These are phyloP conservation scores for Argyresthia goedartella DNA, from an alignment of 2,888 invertebrate species.

Conservation along the genomic window DNA sequence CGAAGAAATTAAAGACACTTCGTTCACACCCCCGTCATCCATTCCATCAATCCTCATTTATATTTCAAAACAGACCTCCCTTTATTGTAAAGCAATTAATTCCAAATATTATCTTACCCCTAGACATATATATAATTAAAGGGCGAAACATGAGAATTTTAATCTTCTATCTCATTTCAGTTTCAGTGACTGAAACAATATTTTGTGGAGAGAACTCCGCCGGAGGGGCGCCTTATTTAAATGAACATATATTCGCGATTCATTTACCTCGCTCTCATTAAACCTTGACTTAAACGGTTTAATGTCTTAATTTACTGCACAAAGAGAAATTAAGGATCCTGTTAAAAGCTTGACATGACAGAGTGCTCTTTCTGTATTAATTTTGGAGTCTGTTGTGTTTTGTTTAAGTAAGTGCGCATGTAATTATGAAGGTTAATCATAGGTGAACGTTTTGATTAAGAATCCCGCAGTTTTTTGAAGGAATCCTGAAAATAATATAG, in stretches of 20 bases:
- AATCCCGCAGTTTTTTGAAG: neutral
- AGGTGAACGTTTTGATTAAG: neutral
- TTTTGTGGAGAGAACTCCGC: neutral
- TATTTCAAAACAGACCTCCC: too few relatives aligned
- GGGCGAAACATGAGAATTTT: too few relatives aligned
- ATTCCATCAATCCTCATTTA: too few relatives aligned
- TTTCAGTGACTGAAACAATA: neutral
- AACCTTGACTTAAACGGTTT: constrained; percentile 57
- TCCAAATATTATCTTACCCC: too few relatives aligned
- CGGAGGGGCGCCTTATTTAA: constrained; percentile 7
- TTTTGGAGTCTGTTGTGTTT: constrained; percentile 58
- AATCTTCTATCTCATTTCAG: too few relatives aligned
- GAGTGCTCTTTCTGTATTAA: constrained; percentile 63
- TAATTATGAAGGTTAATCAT: constrained; percentile 19
- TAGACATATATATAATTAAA: too few relatives aligned
- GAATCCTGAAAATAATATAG: neutral
- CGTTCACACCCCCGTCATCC: too few relatives aligned
- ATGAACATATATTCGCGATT: constrained; percentile 6
- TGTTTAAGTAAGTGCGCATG: constrained; percentile 31
- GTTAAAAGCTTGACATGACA: constrained; percentile 66
- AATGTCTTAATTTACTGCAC: constrained; percentile 64
- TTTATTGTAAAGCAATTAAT: too few relatives aligned
- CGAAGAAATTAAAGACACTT: too few relatives aligned
- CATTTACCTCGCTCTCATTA: constrained; percentile 39
- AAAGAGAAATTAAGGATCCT: constrained; percentile 64